These are phyloP conservation scores for Megalops cyprinoides DNA, from an alignment of 2,797 vertebrate genomes.

Conservation along the genomic window DNA sequence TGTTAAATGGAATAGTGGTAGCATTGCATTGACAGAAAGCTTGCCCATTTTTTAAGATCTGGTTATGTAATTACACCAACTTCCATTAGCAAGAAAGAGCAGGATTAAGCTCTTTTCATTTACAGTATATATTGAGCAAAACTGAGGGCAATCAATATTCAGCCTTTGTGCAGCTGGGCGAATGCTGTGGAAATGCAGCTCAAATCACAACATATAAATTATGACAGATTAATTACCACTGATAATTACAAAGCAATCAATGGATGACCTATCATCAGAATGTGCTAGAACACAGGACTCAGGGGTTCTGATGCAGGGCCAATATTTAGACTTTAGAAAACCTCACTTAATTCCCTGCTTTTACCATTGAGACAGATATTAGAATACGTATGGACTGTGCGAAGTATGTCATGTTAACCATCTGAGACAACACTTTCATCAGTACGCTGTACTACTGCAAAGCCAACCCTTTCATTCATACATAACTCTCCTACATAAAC, in stretches of 20 bases:
- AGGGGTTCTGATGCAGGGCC: neutral
- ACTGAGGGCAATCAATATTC: slow-evolving; percentile 3
- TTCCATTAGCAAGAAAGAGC: neutral
- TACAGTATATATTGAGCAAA: neutral
- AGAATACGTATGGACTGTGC: neutral
- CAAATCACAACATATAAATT: slow-evolving; percentile 12
- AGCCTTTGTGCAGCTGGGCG: neutral
- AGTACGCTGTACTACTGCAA: neutral
- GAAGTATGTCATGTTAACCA: no score
- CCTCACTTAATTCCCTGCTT: neutral
- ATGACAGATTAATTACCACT: neutral
- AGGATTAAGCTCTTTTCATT: neutral
- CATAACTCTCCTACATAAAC: no score
- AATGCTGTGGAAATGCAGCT: slow-evolving; percentile 3
- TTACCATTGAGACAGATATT: neutral
- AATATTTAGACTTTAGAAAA: neutral
- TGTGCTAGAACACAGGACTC: neutral
- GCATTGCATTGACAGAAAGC: neutral
- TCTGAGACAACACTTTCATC: no score
- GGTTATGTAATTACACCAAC: no score
- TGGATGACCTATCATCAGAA: neutral
- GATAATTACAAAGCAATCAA: neutral
- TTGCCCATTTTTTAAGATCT: neutral
- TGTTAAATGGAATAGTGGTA: neutral
- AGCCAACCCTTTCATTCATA: neutral